Evolutionary conservation across 2,888 invertebrate genomes (phyloP), one percentile per base, ranked within the genome.

Genomic region (Yponomeuta sedellus): DNA sequence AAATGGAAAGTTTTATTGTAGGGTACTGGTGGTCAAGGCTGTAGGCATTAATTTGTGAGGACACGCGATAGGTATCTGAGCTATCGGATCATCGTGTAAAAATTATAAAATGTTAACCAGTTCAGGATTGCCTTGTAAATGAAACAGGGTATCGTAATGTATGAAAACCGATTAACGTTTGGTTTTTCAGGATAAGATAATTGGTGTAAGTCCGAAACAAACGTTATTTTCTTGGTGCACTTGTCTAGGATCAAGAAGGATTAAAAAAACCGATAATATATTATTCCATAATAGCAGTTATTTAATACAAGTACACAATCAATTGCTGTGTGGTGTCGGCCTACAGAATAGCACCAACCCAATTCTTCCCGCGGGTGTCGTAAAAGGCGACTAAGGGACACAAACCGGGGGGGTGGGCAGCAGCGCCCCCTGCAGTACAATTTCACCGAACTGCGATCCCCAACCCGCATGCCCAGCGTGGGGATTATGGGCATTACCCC

Each of bases 1-100:
- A 52, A 52, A 52, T 52, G 44, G 44, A 52, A 52, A 52, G 44
- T 52, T 52, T 52, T 52, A 52, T 52, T 52, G 16, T 52, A 52
- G 44, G 44, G 44, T 1, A 16, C 44, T 16, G 44, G 16, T 52
- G 44, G 44, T 52, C 44, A 52, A 52, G 44, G 44, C 16, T 52
- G 44, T 52, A 12, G 16, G 44, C 44, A 52, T 52, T 52, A 52
- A 52, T 52, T 52, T 52, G 44, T 52, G 44, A 52, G 44, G 44
- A 52, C 44, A 52, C 44, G 44, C 44, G 44, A 52, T 52, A 52
- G 44, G 44, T 12, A 52, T 52, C 44, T 52, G 44, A 52, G 16
- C 44, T 52, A 52, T 52, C 44, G 44, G 44, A 6, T 52, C 44
- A 52, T 52, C 44, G 16, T 52, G 44, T 16, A 8, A 34, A 52